Base-by-base conservation (phyloP, 2,888 invertebrate genomes). In the Girardia tigrina region DNA sequence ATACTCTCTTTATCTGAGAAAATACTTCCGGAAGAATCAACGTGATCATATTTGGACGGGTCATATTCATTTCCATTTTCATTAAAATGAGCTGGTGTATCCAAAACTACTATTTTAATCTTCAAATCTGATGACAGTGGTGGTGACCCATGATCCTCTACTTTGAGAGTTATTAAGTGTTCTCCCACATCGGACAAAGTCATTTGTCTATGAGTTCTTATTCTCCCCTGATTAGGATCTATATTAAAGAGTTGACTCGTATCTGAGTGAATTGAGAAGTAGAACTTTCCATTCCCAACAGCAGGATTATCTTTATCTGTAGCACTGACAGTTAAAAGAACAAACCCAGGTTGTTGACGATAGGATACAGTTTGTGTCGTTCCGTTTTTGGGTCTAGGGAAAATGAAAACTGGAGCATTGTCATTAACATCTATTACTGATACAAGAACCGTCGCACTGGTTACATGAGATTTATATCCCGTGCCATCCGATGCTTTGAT, bases 391-490 rank as follows among this genome's bases (percentile, higher is more conserved):
- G 71, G 26, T 70, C 28, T 76, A 23, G 76, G 76, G 26, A 76
- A 75, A 42, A 76, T 76, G 27, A 76, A 77, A 4, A 23, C 42
- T 28, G 76, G 76, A 6, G 76, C 26, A 70, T 76, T 76, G 71
- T 76, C 76, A 36, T 76, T 76, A 8, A 70, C 75, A 70, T 76
- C 76, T 69, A 77, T 29, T 2, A 76, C 75, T 16, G 56, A 75
- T 12, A 76, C 75, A 29, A 29, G 1, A 29, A 76, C 26, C 20
- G 42, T 28, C 28, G 70, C 73, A 20, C 70, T 76, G 1, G 76
- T 27, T 29, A 36, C 75, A 28, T 75, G 75, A 14, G 75, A 75
- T 29, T 71, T 71, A 20, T 27, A 6, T 29, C 70, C 28, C 4
- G 36, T 28, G 70, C 26, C 28, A 26, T 76, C 76, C n/a, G 70